phyloP scores from a whole-genome alignment of 2,888 invertebrate species.

The Melangyna quadrimaculata region DNA sequence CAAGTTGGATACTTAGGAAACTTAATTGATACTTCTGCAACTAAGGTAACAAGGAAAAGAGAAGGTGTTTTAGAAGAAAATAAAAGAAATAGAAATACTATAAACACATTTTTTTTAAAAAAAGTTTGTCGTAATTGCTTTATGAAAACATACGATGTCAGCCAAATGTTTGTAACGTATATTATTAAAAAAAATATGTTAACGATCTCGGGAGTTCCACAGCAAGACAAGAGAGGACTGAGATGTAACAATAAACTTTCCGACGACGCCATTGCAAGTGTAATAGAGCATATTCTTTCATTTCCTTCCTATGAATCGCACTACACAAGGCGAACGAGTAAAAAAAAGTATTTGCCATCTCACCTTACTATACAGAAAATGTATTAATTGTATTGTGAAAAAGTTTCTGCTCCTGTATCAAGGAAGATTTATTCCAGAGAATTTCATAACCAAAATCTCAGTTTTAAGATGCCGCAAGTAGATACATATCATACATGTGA shows the following conservation, averaged over 20 bases:
- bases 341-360: background rate
- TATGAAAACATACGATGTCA: too few relatives aligned
- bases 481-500: conserved; percentile 8
- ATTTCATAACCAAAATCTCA: conserved; percentile 15
- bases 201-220: too few relatives aligned
- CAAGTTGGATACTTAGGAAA: too few relatives aligned
- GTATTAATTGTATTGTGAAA: conserved; percentile 5
- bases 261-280: background rate
- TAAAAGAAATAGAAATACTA: too few relatives aligned
- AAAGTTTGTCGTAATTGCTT: too few relatives aligned
- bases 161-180: too few relatives aligned
- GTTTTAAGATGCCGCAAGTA: conserved; percentile 18
- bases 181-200: too few relatives aligned
- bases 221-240: background rate
- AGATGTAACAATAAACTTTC: background rate
- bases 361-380: background rate
- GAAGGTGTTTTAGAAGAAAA: too few relatives aligned
- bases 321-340: too few relatives aligned
- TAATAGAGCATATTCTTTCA: background rate
- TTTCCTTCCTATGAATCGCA: background rate
- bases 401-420: conserved; percentile 12
- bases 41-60: too few relatives aligned
- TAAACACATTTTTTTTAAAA: too few relatives aligned
- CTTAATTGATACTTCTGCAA: too few relatives aligned
- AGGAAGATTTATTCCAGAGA: conserved; percentile 6